Base-by-base conservation (phyloP, 2,797 vertebrate genomes). In the Numenius phaeopus region DNA sequence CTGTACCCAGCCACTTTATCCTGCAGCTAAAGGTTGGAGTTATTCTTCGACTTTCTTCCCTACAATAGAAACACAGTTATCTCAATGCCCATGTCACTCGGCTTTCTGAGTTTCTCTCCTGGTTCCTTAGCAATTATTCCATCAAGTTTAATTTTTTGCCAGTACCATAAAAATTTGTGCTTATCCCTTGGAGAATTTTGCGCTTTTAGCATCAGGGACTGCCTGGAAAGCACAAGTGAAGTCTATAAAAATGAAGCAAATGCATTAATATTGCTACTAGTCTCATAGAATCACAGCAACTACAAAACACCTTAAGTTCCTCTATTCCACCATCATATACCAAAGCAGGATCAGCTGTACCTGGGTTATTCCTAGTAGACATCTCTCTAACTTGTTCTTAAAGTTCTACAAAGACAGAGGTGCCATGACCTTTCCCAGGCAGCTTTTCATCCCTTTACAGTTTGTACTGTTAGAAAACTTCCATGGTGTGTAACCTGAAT, bases 351-450 rank as follows among this genome's bases (percentile, higher is more conserved):
- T 66, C 67, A 67, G 23, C 19, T 81, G 11, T 57, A 81, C 29
- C 37, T 14, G 22, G 10, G 78, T 86, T 89, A 78, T 64, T 92
- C 69, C 47, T 55, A 9, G 18, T 39, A 90, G 81, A 78, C 14
- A 30, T 58, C 12, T 49, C 32, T 89, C n/a, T 76, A 90, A 90
- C 13, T 42, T 91, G 11, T 86, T 93, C 66, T 76, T 77, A 73
- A 82, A 94, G 29, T 42, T 76, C 58, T 90, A 89, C 66, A 89
- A 75, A 94, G 77, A 54, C 21, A 90, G 61, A 83, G 47, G 44
- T 79, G 62, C 14, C 49, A 46, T 61, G 58, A 89, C 73, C 70
- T 69, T 87, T 49, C 32, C 5, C 21, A 89, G 73, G 61, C 49
- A 78, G 37, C 10, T 89, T 89, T 90, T 46, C 27, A 81, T 55